These are phyloP conservation scores for Paradoxurus hermaphroditus DNA, from an alignment of 2,113 vertebrate genomes.

Conservation along the genomic window DNA sequence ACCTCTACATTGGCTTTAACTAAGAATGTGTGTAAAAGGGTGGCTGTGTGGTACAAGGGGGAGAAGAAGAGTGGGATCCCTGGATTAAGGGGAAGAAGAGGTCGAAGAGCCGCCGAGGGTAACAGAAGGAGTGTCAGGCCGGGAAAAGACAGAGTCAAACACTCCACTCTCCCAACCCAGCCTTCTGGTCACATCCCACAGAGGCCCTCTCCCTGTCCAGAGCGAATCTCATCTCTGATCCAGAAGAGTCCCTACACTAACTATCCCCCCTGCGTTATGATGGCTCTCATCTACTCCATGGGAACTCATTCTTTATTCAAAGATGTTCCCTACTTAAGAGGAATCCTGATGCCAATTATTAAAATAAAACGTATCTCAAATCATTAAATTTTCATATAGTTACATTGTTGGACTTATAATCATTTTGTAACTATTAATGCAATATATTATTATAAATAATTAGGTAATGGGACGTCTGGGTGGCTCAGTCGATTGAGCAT, in stretches of 20 bases:
- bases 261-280: too few relatives aligned
- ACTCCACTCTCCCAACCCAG: background rate
- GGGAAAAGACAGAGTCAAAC: background rate
- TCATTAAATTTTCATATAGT: background rate
- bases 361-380: background rate
- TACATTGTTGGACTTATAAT: background rate
- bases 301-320: background rate
- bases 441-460: background rate
- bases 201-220: background rate
- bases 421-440: background rate
- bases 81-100: background rate
- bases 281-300: background rate
- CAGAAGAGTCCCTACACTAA: background rate
- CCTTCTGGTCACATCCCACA: background rate
- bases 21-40: background rate
- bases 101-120: background rate
- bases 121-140: background rate
- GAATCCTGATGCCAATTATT: background rate
- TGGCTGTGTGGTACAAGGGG: background rate
- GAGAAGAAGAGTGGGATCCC: rapidly evolving
- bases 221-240: background rate
- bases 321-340: background rate
- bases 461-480: background rate
- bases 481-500: too few relatives aligned
- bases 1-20: background rate